Evolutionary conservation across 1,140 invertebrate genomes (phyloP), one percentile per base, ranked within the genome.

Genomic region (Holotrichia oblita): DNA sequence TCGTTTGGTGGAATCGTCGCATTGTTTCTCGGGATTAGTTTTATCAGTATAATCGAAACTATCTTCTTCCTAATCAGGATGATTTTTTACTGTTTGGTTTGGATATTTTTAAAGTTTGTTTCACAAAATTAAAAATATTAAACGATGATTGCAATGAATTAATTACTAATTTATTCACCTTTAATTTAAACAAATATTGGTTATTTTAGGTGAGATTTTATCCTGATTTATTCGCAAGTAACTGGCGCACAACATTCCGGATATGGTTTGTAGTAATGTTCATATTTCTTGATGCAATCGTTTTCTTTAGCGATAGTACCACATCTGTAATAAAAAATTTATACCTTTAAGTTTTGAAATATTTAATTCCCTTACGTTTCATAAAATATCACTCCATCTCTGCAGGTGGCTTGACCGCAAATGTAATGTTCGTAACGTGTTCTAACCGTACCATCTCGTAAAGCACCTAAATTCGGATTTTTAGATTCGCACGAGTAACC

Each of bases 1-100:
- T 89, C 89, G 8, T 84, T 89, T 17, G 89, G 89, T 6, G 89
- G 89, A 2, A 89, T 87, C 4, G 87, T 88, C 6, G 88, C 87
- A 6, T 81, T 90, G 9, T 90, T 89, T 78, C 85, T 90, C 3
- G 89, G 89, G 8, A 87, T 88, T 77, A 89, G 88, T 76, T 86
- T 89, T 44, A 83, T 90, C 55, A 89, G 87, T 4, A 82, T 88
- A 2, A 87, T 89, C 40, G 89, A 90, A 82, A 87, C 86, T 0
- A 78, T 85, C 6, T 85, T 88, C 22, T 76, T 44, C 44, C 8
- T 74, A 40, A n/a, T 74, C 12, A 74, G 27, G 22, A 69, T 69
- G 6, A 10, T 69, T 17, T 55, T 55, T 55, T 55, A 17, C 17
- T 55, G 48, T 17, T 55, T 14, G 1, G 27, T 34, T 34, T 34